A percentile compares a stretch with the other conserved stretches of the same genome.
Conservation (phyloP, 2,113 vertebrate species). For the Myrmophylax atrothorax region DNA sequence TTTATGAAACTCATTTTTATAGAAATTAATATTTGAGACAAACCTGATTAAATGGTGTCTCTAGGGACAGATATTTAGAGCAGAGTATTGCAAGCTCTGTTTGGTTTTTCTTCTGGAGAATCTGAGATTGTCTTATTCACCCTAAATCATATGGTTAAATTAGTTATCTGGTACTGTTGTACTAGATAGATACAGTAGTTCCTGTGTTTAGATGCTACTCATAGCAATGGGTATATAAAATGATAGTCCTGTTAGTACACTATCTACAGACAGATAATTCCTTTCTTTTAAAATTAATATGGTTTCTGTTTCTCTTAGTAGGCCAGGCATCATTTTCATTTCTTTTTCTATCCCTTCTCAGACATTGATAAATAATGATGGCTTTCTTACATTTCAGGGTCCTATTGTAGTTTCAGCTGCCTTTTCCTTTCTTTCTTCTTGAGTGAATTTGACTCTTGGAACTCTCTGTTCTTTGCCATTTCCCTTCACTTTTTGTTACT, state of each 20-base stretch:
- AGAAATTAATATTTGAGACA: neutral
- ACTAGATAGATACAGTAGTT: neutral
- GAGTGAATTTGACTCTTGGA: neutral
- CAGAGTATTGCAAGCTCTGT: neutral
- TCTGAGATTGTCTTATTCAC: neutral
- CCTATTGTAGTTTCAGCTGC: neutral
- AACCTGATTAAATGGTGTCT: neutral
- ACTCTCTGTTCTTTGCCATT: neutral
- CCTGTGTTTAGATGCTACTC: neutral
- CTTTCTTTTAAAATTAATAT: constrained; percentile 1
- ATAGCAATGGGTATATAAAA: neutral
- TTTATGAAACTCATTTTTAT: neutral
- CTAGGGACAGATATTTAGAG: neutral
- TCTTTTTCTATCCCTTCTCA: neutral
- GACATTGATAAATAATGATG: neutral
- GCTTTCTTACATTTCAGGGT: neutral
- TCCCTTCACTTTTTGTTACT: neutral
- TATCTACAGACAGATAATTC: neutral
- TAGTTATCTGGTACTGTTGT: neutral
- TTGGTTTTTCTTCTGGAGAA: neutral
- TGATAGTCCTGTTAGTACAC: neutral
- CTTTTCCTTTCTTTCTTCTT: neutral
- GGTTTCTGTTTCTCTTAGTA: neutral
- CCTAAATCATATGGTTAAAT: neutral
- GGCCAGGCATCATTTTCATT: constrained; percentile 22